Evolutionary conservation across 2,113 vertebrate genomes (phyloP).

Genomic region (Hylia prasina): DNA sequence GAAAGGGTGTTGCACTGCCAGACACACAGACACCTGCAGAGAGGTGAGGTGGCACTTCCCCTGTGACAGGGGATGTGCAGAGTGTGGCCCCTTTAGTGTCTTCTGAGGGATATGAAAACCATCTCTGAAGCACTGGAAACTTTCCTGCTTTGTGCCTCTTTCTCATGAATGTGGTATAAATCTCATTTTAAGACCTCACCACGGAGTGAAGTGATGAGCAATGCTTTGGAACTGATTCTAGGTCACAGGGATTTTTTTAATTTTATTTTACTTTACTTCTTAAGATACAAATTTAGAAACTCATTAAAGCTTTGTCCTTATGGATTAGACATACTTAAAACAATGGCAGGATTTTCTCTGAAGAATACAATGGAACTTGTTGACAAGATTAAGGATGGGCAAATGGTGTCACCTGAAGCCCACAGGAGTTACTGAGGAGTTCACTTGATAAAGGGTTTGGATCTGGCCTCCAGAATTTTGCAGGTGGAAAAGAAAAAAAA

Average conservation of each 20-base stretch:
- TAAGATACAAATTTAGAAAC: constrained; percentile 50
- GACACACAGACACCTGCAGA: background rate
- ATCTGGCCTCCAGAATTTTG: background rate
- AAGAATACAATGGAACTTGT: background rate
- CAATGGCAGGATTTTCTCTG: background rate
- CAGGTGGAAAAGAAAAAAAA: no score
- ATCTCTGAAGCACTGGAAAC: background rate
- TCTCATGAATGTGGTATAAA: accelerated
- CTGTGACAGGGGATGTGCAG: no score
- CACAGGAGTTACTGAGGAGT: background rate
- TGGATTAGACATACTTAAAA: constrained; percentile 44
- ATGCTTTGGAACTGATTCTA: background rate
- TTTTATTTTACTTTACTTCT: constrained; percentile 17
- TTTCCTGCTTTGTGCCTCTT: background rate
- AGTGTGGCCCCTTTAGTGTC: accelerated
- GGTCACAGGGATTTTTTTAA: background rate
- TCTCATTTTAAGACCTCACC: background rate
- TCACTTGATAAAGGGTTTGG: background rate
- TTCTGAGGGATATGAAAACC: background rate
- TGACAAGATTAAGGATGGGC: constrained; percentile 18
- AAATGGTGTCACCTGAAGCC: background rate
- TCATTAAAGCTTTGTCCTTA: constrained; percentile 57
- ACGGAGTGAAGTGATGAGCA: background rate
- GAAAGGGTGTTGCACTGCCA: background rate
- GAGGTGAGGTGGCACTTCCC: background rate